Percentiles rank a stretch among this genome's conserved stretches.
Conservation (phyloP, 2,797 vertebrate genomes). For the Leucoraja ocellata region DNA sequence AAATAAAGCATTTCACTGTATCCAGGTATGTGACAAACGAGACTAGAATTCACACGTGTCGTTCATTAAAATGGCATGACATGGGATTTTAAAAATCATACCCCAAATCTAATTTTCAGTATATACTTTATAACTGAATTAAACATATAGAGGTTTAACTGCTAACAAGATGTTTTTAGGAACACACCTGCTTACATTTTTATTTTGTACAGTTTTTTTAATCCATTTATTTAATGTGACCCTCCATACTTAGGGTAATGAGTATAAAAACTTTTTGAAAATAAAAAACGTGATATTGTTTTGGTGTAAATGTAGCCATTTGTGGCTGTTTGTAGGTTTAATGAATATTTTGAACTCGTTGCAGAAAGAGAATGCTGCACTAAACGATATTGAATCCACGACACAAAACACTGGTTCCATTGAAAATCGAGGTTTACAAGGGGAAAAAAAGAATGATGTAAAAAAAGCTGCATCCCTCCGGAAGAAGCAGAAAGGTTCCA, state of each 20-base stretch:
- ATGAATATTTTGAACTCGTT: background rate
- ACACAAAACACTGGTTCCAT: background rate
- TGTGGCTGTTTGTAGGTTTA: background rate
- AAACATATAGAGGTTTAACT: too few relatives aligned
- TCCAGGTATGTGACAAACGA: too few relatives aligned
- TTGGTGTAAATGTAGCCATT: background rate
- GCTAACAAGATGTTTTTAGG: too few relatives aligned
- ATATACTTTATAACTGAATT: too few relatives aligned
- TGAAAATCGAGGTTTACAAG: background rate
- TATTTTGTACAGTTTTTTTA: background rate
- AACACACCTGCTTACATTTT: background rate
- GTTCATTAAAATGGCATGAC: too few relatives aligned
- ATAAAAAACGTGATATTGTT: background rate
- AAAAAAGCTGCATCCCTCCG: background rate
- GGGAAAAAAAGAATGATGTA: background rate
- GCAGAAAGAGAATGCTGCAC: background rate
- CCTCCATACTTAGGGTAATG: background rate
- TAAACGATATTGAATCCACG: background rate
- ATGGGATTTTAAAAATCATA: background rate
- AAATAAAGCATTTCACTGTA: too few relatives aligned
- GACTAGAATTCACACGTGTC: too few relatives aligned
- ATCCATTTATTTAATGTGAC: background rate
- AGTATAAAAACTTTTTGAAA: background rate
- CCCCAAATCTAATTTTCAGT: background rate
- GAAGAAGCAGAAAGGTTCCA: too few relatives aligned